A percentile compares a stretch with the other conserved stretches of the same genome.
Conservation (phyloP, 2,888 invertebrate species). For the Lepeophtheirus nordmannii region DNA sequence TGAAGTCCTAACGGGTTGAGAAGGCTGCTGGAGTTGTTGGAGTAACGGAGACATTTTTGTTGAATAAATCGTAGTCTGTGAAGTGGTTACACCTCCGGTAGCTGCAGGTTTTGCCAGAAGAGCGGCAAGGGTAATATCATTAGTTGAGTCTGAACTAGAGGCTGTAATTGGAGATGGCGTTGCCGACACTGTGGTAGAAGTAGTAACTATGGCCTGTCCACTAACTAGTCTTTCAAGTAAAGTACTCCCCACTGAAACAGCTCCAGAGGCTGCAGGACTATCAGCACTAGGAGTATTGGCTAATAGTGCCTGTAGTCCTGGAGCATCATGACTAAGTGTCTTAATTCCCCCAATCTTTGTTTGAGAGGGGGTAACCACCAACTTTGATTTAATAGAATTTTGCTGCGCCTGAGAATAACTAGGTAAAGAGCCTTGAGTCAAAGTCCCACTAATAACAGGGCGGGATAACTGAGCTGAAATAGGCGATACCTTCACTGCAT, state of each 20-base stretch:
- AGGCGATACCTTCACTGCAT: slow-evolving; percentile 17
- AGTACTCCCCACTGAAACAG: neutral
- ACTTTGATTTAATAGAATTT: neutral
- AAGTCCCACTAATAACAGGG: neutral
- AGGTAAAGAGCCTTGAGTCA: slow-evolving; percentile 3
- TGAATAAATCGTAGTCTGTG: neutral
- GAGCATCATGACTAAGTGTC: slow-evolving; percentile 5
- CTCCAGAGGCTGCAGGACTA: neutral
- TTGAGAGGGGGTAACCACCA: neutral
- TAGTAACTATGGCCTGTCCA: neutral
- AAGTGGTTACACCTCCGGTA: neutral
- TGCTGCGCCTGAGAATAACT: slow-evolving; percentile 21
- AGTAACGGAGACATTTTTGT: slow-evolving; percentile 21
- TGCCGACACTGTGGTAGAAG: neutral
- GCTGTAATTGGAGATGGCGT: neutral
- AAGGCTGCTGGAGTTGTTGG: slow-evolving; percentile 21
- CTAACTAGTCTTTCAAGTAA: slow-evolving; percentile 18
- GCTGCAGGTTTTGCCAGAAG: slow-evolving; percentile 19
- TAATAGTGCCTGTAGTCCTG: slow-evolving; percentile 9
- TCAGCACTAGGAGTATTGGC: slow-evolving; percentile 5
- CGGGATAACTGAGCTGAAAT: slow-evolving; percentile 20
- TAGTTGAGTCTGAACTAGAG: neutral
- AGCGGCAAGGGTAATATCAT: slow-evolving; percentile 23
- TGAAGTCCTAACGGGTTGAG: slow-evolving; percentile 10
- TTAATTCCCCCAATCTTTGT: neutral